Conservation (phyloP, 30 jellyfish, hydroid and myxozoan genomes). For the Morbakka virulenta region DNA sequence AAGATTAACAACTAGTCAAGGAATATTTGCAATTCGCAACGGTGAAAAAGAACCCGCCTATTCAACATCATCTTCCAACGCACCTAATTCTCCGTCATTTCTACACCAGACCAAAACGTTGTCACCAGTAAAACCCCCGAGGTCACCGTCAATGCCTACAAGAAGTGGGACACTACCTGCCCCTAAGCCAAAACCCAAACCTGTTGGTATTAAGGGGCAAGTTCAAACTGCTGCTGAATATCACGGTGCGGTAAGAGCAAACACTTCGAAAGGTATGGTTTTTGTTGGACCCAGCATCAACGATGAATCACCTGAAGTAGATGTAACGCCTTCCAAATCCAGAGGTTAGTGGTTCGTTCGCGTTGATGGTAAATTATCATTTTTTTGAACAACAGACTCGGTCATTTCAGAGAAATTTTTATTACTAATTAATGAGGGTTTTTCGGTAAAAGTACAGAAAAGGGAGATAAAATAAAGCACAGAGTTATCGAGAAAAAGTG, state of each 20-base stretch:
- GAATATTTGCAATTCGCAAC: background rate
- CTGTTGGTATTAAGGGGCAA: slow-evolving; percentile 60
- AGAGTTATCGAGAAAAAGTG: too few relatives aligned
- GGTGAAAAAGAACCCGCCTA: background rate
- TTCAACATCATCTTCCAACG: slow-evolving; percentile 10
- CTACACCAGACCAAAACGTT: slow-evolving; percentile 12
- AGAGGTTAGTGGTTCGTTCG: slow-evolving; percentile 53
- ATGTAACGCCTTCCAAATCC: slow-evolving; percentile 70
- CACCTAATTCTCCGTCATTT: background rate
- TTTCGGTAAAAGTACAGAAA: too few relatives aligned
- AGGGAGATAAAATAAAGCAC: too few relatives aligned
- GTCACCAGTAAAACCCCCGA: slow-evolving; percentile 1
- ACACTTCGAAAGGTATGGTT: background rate
- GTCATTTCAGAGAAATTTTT: too few relatives aligned
- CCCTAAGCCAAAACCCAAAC: slow-evolving; percentile 74
- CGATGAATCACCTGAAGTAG: slow-evolving; percentile 17
- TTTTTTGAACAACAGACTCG: too few relatives aligned
- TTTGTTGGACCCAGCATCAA: background rate
- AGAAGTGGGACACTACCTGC: slow-evolving; percentile 51
- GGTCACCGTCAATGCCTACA: slow-evolving; percentile 38
- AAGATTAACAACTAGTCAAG: background rate
- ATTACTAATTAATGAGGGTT: too few relatives aligned
- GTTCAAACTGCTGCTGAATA: slow-evolving; percentile 78
- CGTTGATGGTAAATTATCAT: too few relatives aligned
- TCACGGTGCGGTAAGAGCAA: background rate